These are phyloP conservation scores for Podarcis lilfordi DNA, from an alignment of 2,797 vertebrate genomes.

Conservation along the genomic window DNA sequence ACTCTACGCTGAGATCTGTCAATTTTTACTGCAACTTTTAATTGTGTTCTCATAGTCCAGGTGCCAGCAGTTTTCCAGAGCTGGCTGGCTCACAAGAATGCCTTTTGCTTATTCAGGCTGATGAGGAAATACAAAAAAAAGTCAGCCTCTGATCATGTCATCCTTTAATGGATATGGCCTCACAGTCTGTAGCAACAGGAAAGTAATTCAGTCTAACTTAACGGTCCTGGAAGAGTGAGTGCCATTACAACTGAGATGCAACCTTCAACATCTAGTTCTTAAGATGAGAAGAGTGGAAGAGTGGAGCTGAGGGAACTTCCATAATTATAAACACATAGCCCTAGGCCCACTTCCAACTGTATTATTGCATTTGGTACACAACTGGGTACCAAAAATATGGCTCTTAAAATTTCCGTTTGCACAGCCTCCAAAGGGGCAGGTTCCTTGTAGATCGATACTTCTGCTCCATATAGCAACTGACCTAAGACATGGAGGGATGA, in stretches of 20 bases:
- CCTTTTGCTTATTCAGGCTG: slow-evolving; percentile 42
- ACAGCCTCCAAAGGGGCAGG: too few relatives aligned
- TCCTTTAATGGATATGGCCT: slow-evolving; percentile 28
- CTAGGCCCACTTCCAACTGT: too few relatives aligned
- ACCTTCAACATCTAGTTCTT: neutral
- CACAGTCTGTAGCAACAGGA: neutral
- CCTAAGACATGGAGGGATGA: too few relatives aligned
- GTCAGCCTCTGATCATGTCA: slow-evolving; percentile 14
- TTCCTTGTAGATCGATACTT: too few relatives aligned
- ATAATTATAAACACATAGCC: too few relatives aligned
- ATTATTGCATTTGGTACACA: too few relatives aligned
- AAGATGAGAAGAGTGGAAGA: neutral
- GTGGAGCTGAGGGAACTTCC: neutral
- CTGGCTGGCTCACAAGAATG: slow-evolving; percentile 46
- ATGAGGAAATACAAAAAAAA: slow-evolving; percentile 24
- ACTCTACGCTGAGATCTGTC: slow-evolving; percentile 72
- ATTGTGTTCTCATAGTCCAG: slow-evolving; percentile 78
- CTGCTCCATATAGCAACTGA: too few relatives aligned
- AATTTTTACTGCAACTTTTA: slow-evolving; percentile 83
- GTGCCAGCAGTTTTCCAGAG: slow-evolving; percentile 73
- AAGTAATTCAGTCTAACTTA: neutral
- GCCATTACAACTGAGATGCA: neutral
- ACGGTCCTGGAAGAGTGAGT: neutral
- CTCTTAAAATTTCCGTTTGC: too few relatives aligned
- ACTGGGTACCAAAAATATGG: too few relatives aligned